Percentiles rank a stretch among this genome's conserved stretches.
phyloP scores from a whole-genome alignment of 1,140 invertebrate genomes.

The Drosophila nebulosa region DNA sequence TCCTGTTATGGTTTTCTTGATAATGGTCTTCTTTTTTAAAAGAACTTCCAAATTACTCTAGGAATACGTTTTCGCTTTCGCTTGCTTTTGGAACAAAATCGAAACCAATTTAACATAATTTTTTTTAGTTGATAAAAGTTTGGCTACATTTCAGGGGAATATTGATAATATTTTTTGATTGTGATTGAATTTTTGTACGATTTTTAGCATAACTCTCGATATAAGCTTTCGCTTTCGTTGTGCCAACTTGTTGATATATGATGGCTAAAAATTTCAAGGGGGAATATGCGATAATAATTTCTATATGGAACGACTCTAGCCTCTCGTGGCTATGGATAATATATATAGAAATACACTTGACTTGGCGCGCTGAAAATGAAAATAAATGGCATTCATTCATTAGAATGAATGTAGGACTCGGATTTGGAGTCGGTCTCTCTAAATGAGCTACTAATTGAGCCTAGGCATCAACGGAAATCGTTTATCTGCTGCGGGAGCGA shows the following conservation, averaged over 20 bases:
- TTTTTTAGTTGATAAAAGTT: too few species aligned
- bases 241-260: too few species aligned
- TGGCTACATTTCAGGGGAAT: too few species aligned
- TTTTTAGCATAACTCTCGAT: background rate
- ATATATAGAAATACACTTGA: too few species aligned
- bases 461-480: conserved; percentile 50
- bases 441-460: conserved; percentile 57
- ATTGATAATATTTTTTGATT: too few species aligned
- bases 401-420: background rate
- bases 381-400: conserved; percentile 59
- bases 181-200: too few species aligned
- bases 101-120: too few species aligned
- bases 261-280: too few species aligned
- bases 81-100: too few species aligned
- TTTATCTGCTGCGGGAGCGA: conserved; percentile 37
- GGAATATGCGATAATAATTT: too few species aligned
- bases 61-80: background rate
- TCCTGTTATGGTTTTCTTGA: conserved; percentile 39
- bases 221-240: background rate
- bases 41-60: background rate
- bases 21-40: background rate
- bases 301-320: too few species aligned
- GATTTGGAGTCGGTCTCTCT: conserved; percentile 26
- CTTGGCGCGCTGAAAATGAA: background rate
- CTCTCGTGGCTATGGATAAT: too few species aligned